Percentiles rank a stretch among this genome's conserved stretches.
phyloP scores from a whole-genome alignment of 64 coral and sea anemone genomes.

The Dendronephthya gigantea region DNA sequence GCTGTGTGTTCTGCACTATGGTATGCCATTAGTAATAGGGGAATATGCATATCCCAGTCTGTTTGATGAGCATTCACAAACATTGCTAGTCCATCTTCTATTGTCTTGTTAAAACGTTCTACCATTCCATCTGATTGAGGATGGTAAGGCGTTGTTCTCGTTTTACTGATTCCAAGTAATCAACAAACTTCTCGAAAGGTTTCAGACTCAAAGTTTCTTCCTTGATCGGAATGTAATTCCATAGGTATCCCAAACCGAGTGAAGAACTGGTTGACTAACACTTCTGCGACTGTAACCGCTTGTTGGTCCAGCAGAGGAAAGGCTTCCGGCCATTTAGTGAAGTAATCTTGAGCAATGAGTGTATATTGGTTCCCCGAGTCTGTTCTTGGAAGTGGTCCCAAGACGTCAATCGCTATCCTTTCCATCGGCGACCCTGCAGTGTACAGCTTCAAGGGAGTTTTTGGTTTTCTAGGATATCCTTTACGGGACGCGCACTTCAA shows the following conservation, averaged over 20 bases:
- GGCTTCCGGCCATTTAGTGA: constrained; percentile 29
- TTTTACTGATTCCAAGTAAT: not conserved
- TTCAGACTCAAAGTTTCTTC: not conserved
- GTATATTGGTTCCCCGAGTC: constrained; percentile 8
- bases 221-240: not conserved
- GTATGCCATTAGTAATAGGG: not conserved
- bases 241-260: not conserved
- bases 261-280: not conserved
- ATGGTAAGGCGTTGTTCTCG: not conserved
- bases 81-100: not conserved
- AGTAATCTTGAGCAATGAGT: constrained; percentile 26
- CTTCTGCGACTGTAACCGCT: not conserved
- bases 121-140: not conserved
- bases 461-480: not conserved
- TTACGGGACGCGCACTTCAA: constrained; percentile 12
- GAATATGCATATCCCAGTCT: not conserved
- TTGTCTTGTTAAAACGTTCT: not conserved
- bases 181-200: not conserved
- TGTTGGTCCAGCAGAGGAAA: not conserved
- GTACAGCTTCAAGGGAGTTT: constrained; percentile 16
- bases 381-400: no score
- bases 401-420: constrained; percentile 2
- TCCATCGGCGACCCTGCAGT: constrained; percentile 27
- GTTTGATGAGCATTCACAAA: not conserved
- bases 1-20: not conserved